Conservation (phyloP, 2,797 vertebrate species). For the Darevskia nairensis region DNA sequence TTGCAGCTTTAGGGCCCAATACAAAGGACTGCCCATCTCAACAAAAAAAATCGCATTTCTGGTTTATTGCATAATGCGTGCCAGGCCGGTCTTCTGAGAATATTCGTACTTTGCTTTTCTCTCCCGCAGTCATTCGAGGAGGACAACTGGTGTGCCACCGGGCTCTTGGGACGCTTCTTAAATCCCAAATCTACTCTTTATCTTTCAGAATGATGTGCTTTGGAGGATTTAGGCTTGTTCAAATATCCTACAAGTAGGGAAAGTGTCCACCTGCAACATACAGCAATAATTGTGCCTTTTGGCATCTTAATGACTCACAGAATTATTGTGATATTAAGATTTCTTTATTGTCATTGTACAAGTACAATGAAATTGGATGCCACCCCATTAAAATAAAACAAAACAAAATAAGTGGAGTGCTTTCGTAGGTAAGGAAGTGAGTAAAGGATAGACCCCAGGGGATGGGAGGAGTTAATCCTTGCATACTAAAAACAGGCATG, state of each 20-base stretch:
- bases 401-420: neutral
- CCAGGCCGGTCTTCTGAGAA: neutral
- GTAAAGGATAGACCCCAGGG: neutral
- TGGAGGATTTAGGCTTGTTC: neutral
- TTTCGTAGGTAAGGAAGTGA: neutral
- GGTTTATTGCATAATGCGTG: too few species aligned
- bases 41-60: too few species aligned
- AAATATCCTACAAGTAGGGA: neutral
- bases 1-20: neutral
- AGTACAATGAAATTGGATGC: too few species aligned
- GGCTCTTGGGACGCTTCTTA: too few species aligned
- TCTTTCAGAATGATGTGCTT: neutral
- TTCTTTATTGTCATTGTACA: too few species aligned
- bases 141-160: neutral
- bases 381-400: too few species aligned
- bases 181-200: neutral
- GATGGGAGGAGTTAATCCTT: neutral
- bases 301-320: neutral
- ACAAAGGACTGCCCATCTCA: neutral
- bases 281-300: neutral
- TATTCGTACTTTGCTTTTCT: neutral
- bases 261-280: neutral
- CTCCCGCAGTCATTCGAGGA: neutral
- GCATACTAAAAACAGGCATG: too few species aligned
- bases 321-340: too few species aligned